A percentile compares a stretch with the other conserved stretches of the same genome.
Conservation (phyloP, 1,140 invertebrate genomes). For the Neelides sp. region DNA sequence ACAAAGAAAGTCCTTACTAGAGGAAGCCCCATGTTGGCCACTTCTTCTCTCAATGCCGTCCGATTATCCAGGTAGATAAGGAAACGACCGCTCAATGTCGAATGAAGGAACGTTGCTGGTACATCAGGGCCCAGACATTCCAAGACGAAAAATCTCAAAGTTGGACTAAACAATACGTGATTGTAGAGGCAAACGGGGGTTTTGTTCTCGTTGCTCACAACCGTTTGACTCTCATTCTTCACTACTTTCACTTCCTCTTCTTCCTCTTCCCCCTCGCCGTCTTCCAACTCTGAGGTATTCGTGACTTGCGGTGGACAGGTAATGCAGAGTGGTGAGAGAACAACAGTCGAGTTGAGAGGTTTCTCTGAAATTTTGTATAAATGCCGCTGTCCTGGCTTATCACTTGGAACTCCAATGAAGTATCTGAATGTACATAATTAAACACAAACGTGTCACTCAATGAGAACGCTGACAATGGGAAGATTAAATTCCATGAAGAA, state of each 20-base stretch:
- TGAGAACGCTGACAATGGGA: neutral
- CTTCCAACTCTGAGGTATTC: slow-evolving; percentile 24
- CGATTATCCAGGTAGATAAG: slow-evolving; percentile 39
- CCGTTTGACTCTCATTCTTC: neutral
- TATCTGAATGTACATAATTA: slow-evolving; percentile 40
- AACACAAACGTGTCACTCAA: too few species aligned
- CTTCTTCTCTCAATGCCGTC: slow-evolving; percentile 33
- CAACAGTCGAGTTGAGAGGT: slow-evolving; percentile 21
- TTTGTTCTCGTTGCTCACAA: slow-evolving; percentile 15
- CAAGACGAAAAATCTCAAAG: slow-evolving; percentile 42
- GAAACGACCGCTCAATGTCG: slow-evolving; percentile 27
- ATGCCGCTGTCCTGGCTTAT: slow-evolving; percentile 53
- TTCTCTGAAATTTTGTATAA: slow-evolving; percentile 50
- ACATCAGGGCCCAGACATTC: slow-evolving; percentile 59
- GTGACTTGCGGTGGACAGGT: slow-evolving; percentile 39
- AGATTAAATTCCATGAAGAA: neutral
- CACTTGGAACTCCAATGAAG: slow-evolving; percentile 55
- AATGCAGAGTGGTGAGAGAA: slow-evolving; percentile 36
- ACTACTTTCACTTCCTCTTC: too few species aligned
- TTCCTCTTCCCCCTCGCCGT: too few species aligned
- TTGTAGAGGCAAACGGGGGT: slow-evolving; percentile 30
- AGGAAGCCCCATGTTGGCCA: slow-evolving; percentile 35
- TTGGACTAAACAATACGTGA: slow-evolving; percentile 30
- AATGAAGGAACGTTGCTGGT: slow-evolving; percentile 36
- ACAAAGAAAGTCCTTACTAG: slow-evolving; percentile 38